Percentiles rank a stretch among this genome's conserved stretches.
phyloP scores from a whole-genome alignment of 2,888 invertebrate species.

The Rhorus exstirpatorius region DNA sequence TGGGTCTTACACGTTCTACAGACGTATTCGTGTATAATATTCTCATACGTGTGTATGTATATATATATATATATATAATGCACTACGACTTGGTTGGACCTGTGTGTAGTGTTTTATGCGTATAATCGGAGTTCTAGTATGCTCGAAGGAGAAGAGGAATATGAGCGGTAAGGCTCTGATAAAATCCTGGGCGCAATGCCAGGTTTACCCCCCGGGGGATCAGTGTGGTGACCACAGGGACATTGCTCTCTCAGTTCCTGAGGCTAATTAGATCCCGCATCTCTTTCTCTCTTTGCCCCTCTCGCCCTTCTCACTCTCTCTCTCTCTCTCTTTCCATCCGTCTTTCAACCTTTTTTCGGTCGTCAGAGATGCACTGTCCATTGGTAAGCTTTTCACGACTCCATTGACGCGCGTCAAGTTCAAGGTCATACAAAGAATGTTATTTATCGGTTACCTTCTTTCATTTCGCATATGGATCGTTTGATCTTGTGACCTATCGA shows the following conservation, averaged over 20 bases:
- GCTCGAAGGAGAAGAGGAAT: slow-evolving; percentile 32
- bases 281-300: slow-evolving; percentile 16
- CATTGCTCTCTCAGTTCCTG: slow-evolving; percentile 74
- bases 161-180: slow-evolving; percentile 70
- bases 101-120: slow-evolving; percentile 47
- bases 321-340: slow-evolving; percentile 2
- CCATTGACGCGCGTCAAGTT: slow-evolving; percentile 5
- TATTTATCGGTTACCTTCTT: not conserved
- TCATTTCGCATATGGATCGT: not conserved
- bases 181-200: slow-evolving; percentile 75
- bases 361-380: not conserved
- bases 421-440: slow-evolving; percentile 22
- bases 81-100: not conserved
- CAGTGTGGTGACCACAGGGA: slow-evolving; percentile 71
- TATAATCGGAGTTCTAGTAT: slow-evolving; percentile 53
- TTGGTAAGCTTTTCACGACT: slow-evolving; percentile 25
- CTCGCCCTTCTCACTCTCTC: too few relatives aligned
- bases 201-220: slow-evolving; percentile 63
- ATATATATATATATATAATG: slow-evolving; percentile 12
- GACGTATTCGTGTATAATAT: slow-evolving; percentile 41
- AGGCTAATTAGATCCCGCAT: slow-evolving; percentile 78
- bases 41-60: not conserved
- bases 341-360: not conserved
- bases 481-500: too few relatives aligned
- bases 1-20: slow-evolving; percentile 50